These are phyloP conservation scores for Gymnocephalus cernua DNA, from an alignment of 2,113 vertebrate species.

Conservation along the genomic window DNA sequence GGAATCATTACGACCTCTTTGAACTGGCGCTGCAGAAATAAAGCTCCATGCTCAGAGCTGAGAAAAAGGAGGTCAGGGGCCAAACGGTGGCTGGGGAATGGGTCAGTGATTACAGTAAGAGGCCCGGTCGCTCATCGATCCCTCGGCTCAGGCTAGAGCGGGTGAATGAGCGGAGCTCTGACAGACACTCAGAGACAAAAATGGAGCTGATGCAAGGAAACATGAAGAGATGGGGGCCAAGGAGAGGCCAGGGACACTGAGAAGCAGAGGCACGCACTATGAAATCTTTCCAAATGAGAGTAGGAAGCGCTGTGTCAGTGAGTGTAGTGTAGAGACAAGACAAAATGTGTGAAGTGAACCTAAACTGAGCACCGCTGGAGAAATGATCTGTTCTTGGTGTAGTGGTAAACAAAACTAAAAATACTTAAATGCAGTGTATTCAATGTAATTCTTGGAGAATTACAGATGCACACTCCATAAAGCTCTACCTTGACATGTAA, in stretches of 20 bases:
- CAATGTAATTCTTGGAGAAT: slow-evolving; percentile 8
- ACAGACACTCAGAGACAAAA: slow-evolving; percentile 69
- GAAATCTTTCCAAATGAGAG: slow-evolving; percentile 67
- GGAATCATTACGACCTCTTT: slow-evolving; percentile 76
- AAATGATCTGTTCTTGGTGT: slow-evolving; percentile 38
- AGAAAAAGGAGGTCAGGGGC: slow-evolving; percentile 75
- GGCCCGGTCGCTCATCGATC: slow-evolving; percentile 81
- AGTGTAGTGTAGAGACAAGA: slow-evolving; percentile 36
- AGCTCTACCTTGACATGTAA: slow-evolving; percentile 32
- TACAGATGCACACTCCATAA: neutral
- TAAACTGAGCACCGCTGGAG: slow-evolving; percentile 46
- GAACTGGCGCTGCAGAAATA: slow-evolving; percentile 69
- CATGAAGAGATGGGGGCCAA: slow-evolving; percentile 67
- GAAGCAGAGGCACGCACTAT: slow-evolving; percentile 52
- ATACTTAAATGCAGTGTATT: neutral
- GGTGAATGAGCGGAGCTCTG: slow-evolving; percentile 57
- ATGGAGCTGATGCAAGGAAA: slow-evolving; percentile 78
- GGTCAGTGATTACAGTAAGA: slow-evolving; percentile 86
- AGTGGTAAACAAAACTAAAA: slow-evolving; percentile 17
- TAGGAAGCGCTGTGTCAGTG: slow-evolving; percentile 69
- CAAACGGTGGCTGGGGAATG: slow-evolving; percentile 80
- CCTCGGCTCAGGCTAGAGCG: slow-evolving; percentile 50
- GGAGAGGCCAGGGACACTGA: slow-evolving; percentile 77
- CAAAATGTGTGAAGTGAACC: slow-evolving; percentile 64
- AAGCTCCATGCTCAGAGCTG: slow-evolving; percentile 59